Base-by-base conservation (phyloP, 2,797 vertebrate genomes). In the Nannoperca obscura region DNA sequence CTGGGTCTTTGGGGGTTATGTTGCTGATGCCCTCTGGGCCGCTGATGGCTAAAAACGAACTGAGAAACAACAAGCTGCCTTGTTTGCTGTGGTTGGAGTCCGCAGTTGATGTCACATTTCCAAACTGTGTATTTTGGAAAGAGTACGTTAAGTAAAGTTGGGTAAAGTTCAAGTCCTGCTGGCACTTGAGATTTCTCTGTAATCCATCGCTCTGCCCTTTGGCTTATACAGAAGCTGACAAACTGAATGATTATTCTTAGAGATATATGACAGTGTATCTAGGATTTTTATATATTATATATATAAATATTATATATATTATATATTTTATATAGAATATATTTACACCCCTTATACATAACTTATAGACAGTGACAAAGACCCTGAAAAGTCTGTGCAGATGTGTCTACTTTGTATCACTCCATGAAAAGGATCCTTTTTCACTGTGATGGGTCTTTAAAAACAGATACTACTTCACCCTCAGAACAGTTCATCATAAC, bases 11-110 rank as follows among this genome's bases (percentile, higher is more conserved):
- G 24, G 74, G 76, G 81, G 79, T 76, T 74, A 68, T 83, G 78
- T 68, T 86, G 74, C 71, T 50, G 38, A 77, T 80, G 83, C 55
- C 91, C 83, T 80, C 14, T 7, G 86, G 91, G 75, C 71, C 49
- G 59, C 55, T 47, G 58, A 60, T 22, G 68, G 63, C 53, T 84
- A 44, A 86, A 76, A 86, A 80, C 3, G 7, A 83, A 70, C 74
- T 34, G 52, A 36, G 66, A 71, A 90, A 91, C 90, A 91, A 89
- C 79, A 74, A 71, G 76, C 60, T 7, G 47, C 70, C 50, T 92
- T 93, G 90, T 93, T 83, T 76, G 60, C 84, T 58, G 69, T 62
- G 38, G 80, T 47, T 80, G 58, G 67, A 62, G 74, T 71, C 54
- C 19, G 61, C 76, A 62, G 58, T 71, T 68, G 60, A 85, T 79